Conservation (phyloP, 2,888 invertebrate genomes). For the Alitta virens region DNA sequence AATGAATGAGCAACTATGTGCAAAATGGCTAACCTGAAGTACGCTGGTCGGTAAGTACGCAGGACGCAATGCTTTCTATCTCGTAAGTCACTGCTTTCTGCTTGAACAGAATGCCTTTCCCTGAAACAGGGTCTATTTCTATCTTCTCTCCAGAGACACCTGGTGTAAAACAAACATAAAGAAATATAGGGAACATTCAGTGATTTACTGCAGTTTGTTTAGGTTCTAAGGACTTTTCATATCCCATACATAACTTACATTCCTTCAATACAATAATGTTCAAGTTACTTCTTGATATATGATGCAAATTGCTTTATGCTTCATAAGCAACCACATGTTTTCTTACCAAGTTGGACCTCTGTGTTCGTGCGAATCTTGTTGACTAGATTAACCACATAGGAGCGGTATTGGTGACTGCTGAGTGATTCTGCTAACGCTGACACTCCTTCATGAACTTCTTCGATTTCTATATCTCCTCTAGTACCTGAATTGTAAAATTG, state of each 20-base stretch:
- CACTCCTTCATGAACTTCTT: slow-evolving; percentile 56
- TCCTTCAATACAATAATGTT: too few species aligned
- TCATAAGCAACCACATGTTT: too few species aligned
- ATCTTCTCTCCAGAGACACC: slow-evolving; percentile 85
- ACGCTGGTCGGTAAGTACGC: slow-evolving; percentile 77
- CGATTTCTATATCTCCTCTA: slow-evolving; percentile 37
- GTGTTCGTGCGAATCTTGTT: slow-evolving; percentile 79
- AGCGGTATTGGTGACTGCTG: slow-evolving; percentile 66
- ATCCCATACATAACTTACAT: neutral
- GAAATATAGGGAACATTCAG: neutral
- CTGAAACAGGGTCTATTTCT: slow-evolving; percentile 80
- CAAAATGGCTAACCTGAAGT: slow-evolving; percentile 47
- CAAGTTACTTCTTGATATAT: too few species aligned
- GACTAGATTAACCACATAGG: slow-evolving; percentile 74
- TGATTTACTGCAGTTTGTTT: neutral
- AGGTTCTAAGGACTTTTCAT: neutral
- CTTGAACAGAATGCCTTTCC: slow-evolving; percentile 60
- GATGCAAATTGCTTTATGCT: too few species aligned
- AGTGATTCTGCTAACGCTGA: slow-evolving; percentile 82
- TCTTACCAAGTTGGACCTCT: slow-evolving; percentile 73
- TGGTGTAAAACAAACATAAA: slow-evolving; percentile 33
- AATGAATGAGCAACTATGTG: too few species aligned
- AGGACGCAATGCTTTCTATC: slow-evolving; percentile 81
- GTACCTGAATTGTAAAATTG: slow-evolving; percentile 41
- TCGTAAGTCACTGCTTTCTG: slow-evolving; percentile 79